Base-by-base conservation (phyloP, 2,113 vertebrate genomes). In the Oncorhynchus mykiss region DNA sequence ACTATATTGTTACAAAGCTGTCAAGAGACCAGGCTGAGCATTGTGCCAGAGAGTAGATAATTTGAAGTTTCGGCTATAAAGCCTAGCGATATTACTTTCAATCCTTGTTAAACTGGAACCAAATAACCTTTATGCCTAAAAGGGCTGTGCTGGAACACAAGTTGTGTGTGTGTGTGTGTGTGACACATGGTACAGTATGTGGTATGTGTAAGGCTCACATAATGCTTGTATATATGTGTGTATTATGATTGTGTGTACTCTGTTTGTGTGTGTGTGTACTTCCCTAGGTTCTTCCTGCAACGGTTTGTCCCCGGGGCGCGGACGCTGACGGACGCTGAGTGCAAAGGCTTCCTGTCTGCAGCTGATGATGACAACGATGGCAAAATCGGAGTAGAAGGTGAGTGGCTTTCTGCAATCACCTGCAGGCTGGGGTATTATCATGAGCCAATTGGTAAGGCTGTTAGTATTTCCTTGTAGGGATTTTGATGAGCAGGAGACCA, bases 341-440 rank as follows among this genome's bases (percentile, higher is more conserved):
- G 95, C 78, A 96, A 96, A 90, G 93, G 87, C 69, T 92, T 99
- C 80, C 76, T 99, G 86, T 93, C 93, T 62, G 94, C 93, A 49
- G 96, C 94, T 54, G 98, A 99, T 78, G 95, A 95, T 2, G 93
- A 99, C 2, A 93, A 93, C 25, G 97, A 99, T n/a, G 98, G 97
- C 27, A 96, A 88, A 90, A 96, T 99, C 39, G 97, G 97, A 86
- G 94, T 86, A 76, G 95, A 97, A 0, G 97, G 98, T 99, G 90
- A 78, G 71, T 31, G 5, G 62, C 68, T 13, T 24, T 62, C 20
- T n/a, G 4, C 8, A 3, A 68, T 22, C 45, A 5, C 7, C 27
- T 2, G 5, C 2, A 1, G 59, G 6, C n/a, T 62, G n/a, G n/a
- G n/a, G 2, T n/a, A 62, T 62, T 22, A 62, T 54, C 49, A 54